A percentile compares a stretch with the other conserved stretches of the same genome.
Conservation (phyloP, 2,888 invertebrate species). For the Diabrotica balteata region DNA sequence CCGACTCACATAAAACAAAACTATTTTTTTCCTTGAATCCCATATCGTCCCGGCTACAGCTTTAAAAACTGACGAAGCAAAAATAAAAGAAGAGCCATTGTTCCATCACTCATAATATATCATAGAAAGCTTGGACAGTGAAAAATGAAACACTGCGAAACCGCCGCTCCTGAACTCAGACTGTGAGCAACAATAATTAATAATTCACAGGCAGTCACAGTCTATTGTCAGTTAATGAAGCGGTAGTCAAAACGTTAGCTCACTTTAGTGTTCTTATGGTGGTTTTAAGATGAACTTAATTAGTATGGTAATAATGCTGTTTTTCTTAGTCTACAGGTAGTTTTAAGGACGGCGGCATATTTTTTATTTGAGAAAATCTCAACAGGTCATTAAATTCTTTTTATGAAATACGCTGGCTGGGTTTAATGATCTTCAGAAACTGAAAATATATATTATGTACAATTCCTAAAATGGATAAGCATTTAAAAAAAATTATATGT, state of each 20-base stretch:
- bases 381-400: conserved; percentile 40
- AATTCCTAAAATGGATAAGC: no score
- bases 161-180: conserved; percentile 32
- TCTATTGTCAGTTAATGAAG: conserved; percentile 33
- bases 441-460: neutral
- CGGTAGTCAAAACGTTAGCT: conserved; percentile 45
- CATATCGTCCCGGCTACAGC: conserved; percentile 7
- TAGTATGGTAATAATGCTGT: conserved; percentile 58
- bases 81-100: conserved; percentile 28
- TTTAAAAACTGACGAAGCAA: conserved; percentile 33
- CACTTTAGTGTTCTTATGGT: conserved; percentile 25
- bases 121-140: conserved; percentile 50
- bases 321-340: conserved; percentile 48
- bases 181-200: conserved; percentile 30
- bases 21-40: conserved; percentile 5
- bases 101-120: conserved; percentile 46
- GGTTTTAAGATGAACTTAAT: conserved; percentile 46
- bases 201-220: conserved; percentile 27
- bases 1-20: neutral
- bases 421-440: conserved; percentile 15
- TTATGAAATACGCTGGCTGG: conserved; percentile 17
- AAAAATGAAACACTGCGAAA: conserved; percentile 52
- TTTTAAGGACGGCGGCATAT: conserved; percentile 35
- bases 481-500: no score
- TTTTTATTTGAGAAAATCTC: conserved; percentile 39